Evolutionary conservation across 1,140 invertebrate species (phyloP), one percentile per base, ranked within the genome.

Genomic region (Leptinotarsa texana): DNA sequence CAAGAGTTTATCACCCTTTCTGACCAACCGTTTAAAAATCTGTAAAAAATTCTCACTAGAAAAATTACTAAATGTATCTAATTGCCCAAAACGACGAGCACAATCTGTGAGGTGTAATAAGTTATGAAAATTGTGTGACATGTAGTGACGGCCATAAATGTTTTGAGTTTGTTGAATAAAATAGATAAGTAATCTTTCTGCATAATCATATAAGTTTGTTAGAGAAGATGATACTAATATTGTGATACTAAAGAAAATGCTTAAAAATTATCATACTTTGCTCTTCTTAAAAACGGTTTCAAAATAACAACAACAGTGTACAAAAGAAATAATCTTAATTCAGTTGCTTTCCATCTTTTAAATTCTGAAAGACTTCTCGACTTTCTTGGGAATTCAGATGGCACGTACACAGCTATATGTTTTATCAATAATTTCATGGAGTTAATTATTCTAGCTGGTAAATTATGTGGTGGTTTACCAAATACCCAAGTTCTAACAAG

Each of bases 111-210:
- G 15, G 15, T 57, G 51, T 57, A n/a, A 57, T 57, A 57, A 57
- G 51, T 57, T 57, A 15, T 57, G 51, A 65, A 65, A 65, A 24
- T 65, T 65, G 63, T 65, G 63, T 65, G 24, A 65, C 21, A 65
- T 65, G 24, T 24, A 24, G 22, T 65, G 24, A 21, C 18, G 63
- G 8, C 63, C 63, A 18, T 65, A 65, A 22, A 65, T 65, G 18
- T 65, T 65, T 65, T 65, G 63, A 22, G 13, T 27, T 65, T 15
- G 1, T 65, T 65, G 63, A 21, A 65, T 0, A 65, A 18, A 65
- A 65, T 22, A 65, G 18, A 3, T 65, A 21, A 24, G 24, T 27
- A 65, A 65, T 65, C 3, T 65, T 65, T 21, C 63, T 22, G 63
- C 21, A 65, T 65, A 65, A 24, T 65, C 63, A 65, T 65, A 65